Conservation (phyloP, 2,888 invertebrate genomes). For the Amblyjoppa fuscipennis region DNA sequence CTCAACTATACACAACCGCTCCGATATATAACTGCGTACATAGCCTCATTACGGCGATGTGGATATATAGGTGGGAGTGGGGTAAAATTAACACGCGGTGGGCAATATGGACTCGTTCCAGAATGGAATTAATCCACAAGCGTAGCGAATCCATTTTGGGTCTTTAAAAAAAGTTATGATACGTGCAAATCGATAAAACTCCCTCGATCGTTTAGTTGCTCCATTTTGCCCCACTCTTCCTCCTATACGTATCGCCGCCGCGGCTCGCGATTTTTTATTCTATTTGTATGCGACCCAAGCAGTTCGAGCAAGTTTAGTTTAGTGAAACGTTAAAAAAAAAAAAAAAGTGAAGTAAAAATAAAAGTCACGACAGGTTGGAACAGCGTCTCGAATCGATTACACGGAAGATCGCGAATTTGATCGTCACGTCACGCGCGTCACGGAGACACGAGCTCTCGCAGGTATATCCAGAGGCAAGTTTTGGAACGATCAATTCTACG, state of each 20-base stretch:
- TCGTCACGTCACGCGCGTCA: background rate
- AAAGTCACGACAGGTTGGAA: conserved; percentile 1
- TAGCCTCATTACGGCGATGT: conserved; percentile 4
- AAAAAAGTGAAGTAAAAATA: background rate
- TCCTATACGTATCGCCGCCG: background rate
- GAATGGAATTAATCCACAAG: too few relatives aligned
- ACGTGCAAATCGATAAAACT: too few relatives aligned
- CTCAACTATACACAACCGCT: background rate
- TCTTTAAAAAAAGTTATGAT: too few relatives aligned
- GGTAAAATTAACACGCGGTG: background rate
- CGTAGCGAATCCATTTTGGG: too few relatives aligned
- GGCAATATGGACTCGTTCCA: too few relatives aligned
- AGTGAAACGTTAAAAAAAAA: background rate
- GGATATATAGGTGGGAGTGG: background rate
- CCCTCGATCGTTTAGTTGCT: too few relatives aligned
- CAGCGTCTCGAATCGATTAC: conserved; percentile 1
- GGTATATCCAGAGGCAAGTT: background rate
- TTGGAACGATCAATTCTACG: background rate
- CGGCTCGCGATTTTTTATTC: background rate
- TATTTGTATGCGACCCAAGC: conserved; percentile 4
- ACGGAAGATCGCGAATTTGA: background rate
- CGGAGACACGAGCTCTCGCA: background rate
- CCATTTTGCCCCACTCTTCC: too few relatives aligned
- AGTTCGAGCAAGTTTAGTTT: background rate
- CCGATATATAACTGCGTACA: background rate